These are phyloP conservation scores for Cyanoderma ruficeps DNA, from an alignment of 2,113 vertebrate genomes.

Conservation along the genomic window DNA sequence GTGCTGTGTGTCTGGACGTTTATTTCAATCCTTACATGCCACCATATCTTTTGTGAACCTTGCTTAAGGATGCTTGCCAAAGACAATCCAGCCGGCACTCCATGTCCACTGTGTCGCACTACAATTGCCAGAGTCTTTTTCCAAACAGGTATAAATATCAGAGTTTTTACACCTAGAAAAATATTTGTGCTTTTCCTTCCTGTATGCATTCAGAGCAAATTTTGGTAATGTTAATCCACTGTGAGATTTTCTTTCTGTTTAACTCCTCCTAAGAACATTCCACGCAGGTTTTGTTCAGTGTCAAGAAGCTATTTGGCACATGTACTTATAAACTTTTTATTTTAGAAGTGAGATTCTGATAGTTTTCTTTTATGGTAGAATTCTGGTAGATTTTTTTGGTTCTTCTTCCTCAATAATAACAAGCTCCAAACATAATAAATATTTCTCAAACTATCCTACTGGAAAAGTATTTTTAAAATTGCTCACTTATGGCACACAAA, in stretches of 20 bases:
- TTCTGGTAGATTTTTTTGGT: neutral
- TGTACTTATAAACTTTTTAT: neutral
- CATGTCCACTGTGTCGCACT: constrained; percentile 89
- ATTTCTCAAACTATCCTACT: neutral
- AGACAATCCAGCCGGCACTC: constrained; percentile 82
- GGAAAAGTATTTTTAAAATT: neutral
- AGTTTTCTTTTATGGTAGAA: neutral
- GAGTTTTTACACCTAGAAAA: neutral
- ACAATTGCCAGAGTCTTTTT: constrained; percentile 85
- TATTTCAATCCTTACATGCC: constrained; percentile 92
- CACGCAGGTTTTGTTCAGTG: neutral
- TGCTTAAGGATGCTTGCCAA: constrained; percentile 89
- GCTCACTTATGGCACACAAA: neutral
- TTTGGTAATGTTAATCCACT: neutral
- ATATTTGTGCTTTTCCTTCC: neutral
- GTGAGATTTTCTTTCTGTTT: neutral
- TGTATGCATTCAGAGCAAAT: neutral
- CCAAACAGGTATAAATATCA: constrained; percentile 84
- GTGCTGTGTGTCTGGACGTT: constrained; percentile 90
- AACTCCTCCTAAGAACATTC: neutral
- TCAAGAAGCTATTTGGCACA: neutral
- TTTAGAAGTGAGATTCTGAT: neutral
- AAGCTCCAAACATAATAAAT: neutral
- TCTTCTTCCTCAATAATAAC: neutral
- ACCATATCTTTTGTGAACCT: constrained; percentile 93